These are phyloP conservation scores for Nemopilema nomurai DNA, from an alignment of 30 jellyfish, hydroid and myxozoan species.

Conservation along the genomic window DNA sequence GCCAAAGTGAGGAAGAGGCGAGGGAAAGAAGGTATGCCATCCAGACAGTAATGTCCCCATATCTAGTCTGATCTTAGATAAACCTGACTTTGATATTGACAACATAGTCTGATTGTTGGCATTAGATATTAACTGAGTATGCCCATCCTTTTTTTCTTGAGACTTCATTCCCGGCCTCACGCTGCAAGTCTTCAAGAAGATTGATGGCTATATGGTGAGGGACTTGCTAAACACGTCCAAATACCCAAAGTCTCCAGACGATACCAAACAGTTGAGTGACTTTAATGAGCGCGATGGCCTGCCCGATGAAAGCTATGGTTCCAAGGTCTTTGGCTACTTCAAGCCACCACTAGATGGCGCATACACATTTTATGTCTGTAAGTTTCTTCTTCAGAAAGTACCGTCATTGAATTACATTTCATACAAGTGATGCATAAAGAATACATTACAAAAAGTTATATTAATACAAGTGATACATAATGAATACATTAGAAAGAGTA, in stretches of 20 bases:
- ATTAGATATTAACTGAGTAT: no score
- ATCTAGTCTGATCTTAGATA: not conserved
- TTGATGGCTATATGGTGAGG: constrained; percentile 76
- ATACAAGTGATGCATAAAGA: no score
- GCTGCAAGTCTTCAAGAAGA: constrained; percentile 67
- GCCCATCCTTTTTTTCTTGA: not conserved
- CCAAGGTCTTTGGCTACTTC: constrained; percentile 81
- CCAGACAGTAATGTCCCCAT: not conserved
- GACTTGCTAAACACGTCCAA: constrained; percentile 63
- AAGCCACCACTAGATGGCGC: constrained; percentile 88
- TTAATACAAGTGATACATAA: no score
- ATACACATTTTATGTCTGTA: constrained; percentile 70
- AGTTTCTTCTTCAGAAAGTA: constrained; percentile 12
- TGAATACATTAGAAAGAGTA: no score
- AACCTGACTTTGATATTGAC: no score
- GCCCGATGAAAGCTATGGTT: constrained; percentile 82
- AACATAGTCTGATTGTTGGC: no score
- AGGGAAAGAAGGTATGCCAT: constrained; percentile 4
- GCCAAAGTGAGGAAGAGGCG: constrained; percentile 8
- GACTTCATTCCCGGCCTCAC: constrained; percentile 85
- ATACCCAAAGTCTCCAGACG: constrained; percentile 84
- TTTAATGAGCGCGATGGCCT: constrained; percentile 48
- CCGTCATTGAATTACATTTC: no score
- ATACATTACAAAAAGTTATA: no score
- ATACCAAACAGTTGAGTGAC: constrained; percentile 51